Base-by-base conservation (phyloP, 2,797 vertebrate species). In the Tadarida brasiliensis region DNA sequence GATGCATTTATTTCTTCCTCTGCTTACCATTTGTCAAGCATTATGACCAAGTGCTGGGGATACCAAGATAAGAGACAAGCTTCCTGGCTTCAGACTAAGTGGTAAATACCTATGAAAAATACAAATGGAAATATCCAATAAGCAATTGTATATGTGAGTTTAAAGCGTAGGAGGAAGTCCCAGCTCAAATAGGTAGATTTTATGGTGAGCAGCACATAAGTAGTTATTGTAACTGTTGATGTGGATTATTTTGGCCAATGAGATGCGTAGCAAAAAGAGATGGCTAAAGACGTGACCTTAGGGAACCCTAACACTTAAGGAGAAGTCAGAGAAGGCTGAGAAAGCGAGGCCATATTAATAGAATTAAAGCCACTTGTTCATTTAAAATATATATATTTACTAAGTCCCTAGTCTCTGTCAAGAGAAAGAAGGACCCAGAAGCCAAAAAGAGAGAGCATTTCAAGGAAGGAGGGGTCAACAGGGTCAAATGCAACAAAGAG, bases 361-460 rank as follows among this genome's bases (percentile, higher is more conserved):
- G 86, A 90, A 83, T n/a, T 80, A 30, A 77, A 77, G 19, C 26
- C 74, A 94, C 83, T 83, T 26, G 33, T 54, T 57, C 47, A 51
- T 74, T 93, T 47, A 67, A 67, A 73, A 76, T 44, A 59, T 91
- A 44, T 89, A 56, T 44, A 44, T 44, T 44, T 84, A 65, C 94
- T 78, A 93, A 89, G 11, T 5, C 11, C 61, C 19, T 87, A 83
- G 56, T 85, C 68, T 96, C 70, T 91, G 61, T 85, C 87, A 92
- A 93, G 83, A 97, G 77, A 82, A 93, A 87, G 59, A 93, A 87
- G 59, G 74, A 57, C 35, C 22, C 77, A 74, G 49, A 76, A 95
- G 57, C 57, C 77, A 78, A 78, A 89, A 68, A 67, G 77, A 39
- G 19, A 93, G 57, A 82, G 11, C 4, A 39, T 67, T 84, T 90